Percentiles rank a stretch among this genome's conserved stretches.
phyloP scores from a whole-genome alignment of 2,797 vertebrate genomes.

The Fistularia commersonii region DNA sequence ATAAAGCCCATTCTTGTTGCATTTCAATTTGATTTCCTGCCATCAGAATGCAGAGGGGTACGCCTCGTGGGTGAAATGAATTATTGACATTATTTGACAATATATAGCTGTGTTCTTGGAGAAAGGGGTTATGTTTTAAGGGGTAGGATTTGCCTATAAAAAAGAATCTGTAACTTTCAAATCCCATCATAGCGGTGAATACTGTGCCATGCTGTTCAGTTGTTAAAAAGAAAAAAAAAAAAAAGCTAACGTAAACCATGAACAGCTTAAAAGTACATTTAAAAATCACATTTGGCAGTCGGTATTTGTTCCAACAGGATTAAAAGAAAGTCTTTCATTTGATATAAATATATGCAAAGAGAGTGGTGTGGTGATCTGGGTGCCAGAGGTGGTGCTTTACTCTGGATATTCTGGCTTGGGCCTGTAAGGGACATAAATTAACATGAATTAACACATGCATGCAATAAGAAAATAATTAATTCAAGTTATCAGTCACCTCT shows the following conservation, averaged over 20 bases:
- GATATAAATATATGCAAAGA: constrained; percentile 76
- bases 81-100: constrained; percentile 29
- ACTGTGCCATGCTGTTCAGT: constrained; percentile 61
- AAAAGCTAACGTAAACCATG: no score
- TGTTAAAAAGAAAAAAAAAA: constrained; percentile 61
- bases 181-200: constrained; percentile 67
- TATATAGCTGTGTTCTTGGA: constrained; percentile 36
- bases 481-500: constrained; percentile 81
- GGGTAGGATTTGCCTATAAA: constrained; percentile 46
- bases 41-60: constrained; percentile 9
- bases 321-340: constrained; percentile 73
- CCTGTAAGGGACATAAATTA: constrained; percentile 79
- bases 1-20: no score
- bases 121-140: constrained; percentile 37
- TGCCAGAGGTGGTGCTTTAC: constrained; percentile 78
- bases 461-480: constrained; percentile 80
- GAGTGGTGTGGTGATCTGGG: constrained; percentile 73
- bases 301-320: constrained; percentile 72
- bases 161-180: constrained; percentile 68
- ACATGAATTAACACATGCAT: constrained; percentile 79
- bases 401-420: constrained; percentile 77
- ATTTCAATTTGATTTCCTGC: constrained; percentile 8
- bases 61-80: constrained; percentile 10
- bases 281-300: constrained; percentile 72
- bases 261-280: constrained; percentile 60